phyloP scores from a whole-genome alignment of 1,140 invertebrate species.

The Brachionus calyciflorus region DNA sequence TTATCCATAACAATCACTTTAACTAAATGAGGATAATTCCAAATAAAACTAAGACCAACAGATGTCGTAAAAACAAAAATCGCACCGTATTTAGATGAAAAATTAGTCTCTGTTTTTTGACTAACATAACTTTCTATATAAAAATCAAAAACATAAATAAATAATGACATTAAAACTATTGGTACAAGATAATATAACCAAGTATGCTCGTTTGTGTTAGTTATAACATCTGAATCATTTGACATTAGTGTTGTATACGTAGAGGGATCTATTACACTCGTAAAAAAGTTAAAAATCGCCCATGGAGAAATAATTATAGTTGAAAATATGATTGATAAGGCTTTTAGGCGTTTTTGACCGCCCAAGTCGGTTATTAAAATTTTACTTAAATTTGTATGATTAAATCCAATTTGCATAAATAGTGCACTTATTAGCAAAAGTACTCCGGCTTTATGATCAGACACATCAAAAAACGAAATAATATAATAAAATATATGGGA shows the following conservation, averaged over 20 bases:
- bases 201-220: not conserved
- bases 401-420: slow-evolving; percentile 58
- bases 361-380: slow-evolving; percentile 63
- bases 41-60: slow-evolving; percentile 54
- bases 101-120: slow-evolving; percentile 54
- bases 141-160: slow-evolving; percentile 63
- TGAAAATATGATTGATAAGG: slow-evolving; percentile 59
- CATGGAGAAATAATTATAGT: slow-evolving; percentile 60
- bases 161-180: slow-evolving; percentile 57
- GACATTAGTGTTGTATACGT: not conserved
- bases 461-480: slow-evolving; percentile 60
- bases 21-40: slow-evolving; percentile 57
- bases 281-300: slow-evolving; percentile 57
- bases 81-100: slow-evolving; percentile 52
- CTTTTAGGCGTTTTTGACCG: slow-evolving; percentile 62
- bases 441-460: slow-evolving; percentile 64
- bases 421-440: slow-evolving; percentile 60
- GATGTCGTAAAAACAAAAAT: slow-evolving; percentile 55
- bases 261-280: slow-evolving; percentile 48
- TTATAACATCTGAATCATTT: not conserved
- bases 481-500: slow-evolving; percentile 62
- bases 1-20: slow-evolving; percentile 54
- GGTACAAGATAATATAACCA: slow-evolving; percentile 51
- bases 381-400: slow-evolving; percentile 56
- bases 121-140: slow-evolving; percentile 61